phyloP scores from a whole-genome alignment of 1,140 invertebrate genomes.

The Octopus sinensis region DNA sequence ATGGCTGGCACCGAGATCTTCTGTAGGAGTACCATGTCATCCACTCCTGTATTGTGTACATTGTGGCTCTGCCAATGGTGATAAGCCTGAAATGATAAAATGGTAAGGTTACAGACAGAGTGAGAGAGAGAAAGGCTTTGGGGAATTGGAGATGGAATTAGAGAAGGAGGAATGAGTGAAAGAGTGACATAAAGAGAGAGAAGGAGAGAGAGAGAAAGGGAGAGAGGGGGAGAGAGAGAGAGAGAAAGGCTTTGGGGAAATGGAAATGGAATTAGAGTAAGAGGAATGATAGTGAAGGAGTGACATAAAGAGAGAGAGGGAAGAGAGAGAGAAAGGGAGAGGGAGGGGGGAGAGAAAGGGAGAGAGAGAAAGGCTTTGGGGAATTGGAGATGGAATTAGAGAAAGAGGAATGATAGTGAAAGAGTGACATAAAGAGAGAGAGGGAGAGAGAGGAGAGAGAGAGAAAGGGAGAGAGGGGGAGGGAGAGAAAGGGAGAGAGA shows the following conservation, averaged over 20 bases:
- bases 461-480: neutral
- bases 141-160: neutral
- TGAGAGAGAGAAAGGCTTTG: neutral
- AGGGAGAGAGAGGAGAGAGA: neutral
- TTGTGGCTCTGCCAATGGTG: slow-evolving; percentile 75
- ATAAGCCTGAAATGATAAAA: slow-evolving; percentile 64
- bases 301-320: neutral
- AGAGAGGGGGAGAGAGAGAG: neutral
- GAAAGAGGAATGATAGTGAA: neutral
- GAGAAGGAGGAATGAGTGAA: neutral
- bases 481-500: neutral
- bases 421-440: neutral
- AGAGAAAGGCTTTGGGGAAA: neutral
- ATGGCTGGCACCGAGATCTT: slow-evolving; percentile 72
- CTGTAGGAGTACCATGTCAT: slow-evolving; percentile 78
- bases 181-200: neutral
- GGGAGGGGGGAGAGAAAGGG: neutral
- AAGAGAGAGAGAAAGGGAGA: neutral
- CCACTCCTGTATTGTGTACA: slow-evolving; percentile 73
- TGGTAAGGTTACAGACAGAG: neutral
- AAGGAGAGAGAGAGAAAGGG: neutral
- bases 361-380: neutral
- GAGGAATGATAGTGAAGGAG: neutral
- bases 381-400: neutral
- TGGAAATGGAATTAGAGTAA: neutral